Evolutionary conservation across 2,797 vertebrate genomes (phyloP), one percentile per base, ranked within the genome.

Genomic region (Enteromius anoplus): DNA sequence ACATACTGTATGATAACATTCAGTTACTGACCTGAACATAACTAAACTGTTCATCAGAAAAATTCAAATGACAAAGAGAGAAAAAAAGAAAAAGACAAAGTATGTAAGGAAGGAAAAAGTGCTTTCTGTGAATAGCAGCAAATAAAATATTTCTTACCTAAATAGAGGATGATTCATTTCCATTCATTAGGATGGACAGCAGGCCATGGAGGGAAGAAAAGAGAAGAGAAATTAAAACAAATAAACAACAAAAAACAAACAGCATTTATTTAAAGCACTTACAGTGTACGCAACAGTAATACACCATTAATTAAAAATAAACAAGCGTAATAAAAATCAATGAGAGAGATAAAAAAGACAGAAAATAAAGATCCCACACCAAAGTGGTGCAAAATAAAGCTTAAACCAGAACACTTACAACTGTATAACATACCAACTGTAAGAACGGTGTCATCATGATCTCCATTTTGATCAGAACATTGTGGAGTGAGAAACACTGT

Each of bases 101-200:
- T 53, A 2, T 26, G 8, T 4, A 26, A 9, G 5, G n/a, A 32
- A 75, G 49, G 55, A 15, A 45, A 8, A 45, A 19, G 14, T 37
- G 14, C n/a, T 69, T 34, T 37, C 34, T 69, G 49, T 32, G 26
- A 17, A 45, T 64, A 58, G 3, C 7, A 62, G 23, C 34, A 10
- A 45, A 62, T 58, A 5, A 60, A 60, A 58, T 21, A 19, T 73
- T 23, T 69, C 83, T 84, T 84, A 84, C 83, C 83, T 84, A 15
- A n/a, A 4, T 49, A 2, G 23, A 7, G n/a, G 60, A 42, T 34
- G 23, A 23, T 49, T 58, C 1, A 3, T 71, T 62, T 78, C 58
- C 53, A 83, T 66, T 49, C 32, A 71, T 49, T 11, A 23, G 37
- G 42, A 19, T 23, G 55, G 37, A 71, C n/a, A 55, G 29, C 26